Base-by-base conservation (phyloP, 2,113 vertebrate genomes). In the Prolemur simus region DNA sequence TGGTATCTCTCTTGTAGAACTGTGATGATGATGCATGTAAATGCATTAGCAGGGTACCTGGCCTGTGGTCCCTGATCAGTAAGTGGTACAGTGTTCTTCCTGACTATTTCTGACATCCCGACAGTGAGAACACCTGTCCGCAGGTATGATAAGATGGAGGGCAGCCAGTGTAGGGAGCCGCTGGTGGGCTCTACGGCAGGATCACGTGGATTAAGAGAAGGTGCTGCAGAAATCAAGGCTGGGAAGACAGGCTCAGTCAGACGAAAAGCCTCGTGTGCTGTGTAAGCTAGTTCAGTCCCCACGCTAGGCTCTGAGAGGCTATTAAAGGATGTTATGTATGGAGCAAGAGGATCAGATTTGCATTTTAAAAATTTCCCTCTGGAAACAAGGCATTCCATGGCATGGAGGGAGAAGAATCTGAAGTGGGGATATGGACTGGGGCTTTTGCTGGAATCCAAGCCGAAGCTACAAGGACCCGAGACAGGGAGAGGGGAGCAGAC, bases 11-110 rank as follows among this genome's bases (percentile, higher is more conserved):
- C 54, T 81, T 56, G 66, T 15, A 54, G 58, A 81, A 71, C 29
- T 15, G 60, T 17, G 12, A 18, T 0, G 23, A 60, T 8, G 3
- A 42, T 2, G 6, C 5, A 0, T 9, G 2, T 15, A 49, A 27
- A 54, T 25, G 58, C 39, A 8, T 66, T 29, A 32, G 47, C 60
- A 25, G 42, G 66, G 34, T 4, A 1, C 39, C 76, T 49, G 39
- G 37, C 45, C 37, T 42, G 6, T 2, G 11, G 37, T 3, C 14
- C 6, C 1, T 4, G 47, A n/a, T 56, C 23, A 8, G 4, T 37
- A 37, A 52, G 37, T n/a, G n/a, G n/a, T 69, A 39, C 29, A n/a
- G 4, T 68, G 2, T n/a, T 47, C 37, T 66, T n/a, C 1, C 0
- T 49, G 47, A 32, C 12, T 54, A 49, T 64, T 73, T 49, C 66